Conservation (phyloP, 1,140 invertebrate genomes). For the Hydropsyche tenuis region DNA sequence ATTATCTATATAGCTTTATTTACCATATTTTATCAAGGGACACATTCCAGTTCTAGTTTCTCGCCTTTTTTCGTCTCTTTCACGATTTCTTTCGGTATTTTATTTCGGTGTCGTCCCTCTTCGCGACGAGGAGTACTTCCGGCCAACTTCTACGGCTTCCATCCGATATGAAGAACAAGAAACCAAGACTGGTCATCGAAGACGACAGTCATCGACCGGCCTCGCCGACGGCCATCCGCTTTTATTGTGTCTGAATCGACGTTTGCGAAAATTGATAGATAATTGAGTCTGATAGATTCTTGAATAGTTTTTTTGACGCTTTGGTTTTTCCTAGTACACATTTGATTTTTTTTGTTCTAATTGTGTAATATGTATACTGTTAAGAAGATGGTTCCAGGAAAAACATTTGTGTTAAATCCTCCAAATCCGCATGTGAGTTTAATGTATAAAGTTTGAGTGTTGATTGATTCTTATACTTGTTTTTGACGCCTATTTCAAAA, state of each 20-base stretch:
- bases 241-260: too few relatives aligned
- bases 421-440: conserved; percentile 43
- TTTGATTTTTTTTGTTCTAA: too few relatives aligned
- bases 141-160: conserved; percentile 36
- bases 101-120: conserved; percentile 34
- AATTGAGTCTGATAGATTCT: too few relatives aligned
- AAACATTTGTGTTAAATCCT: conserved; percentile 40
- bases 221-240: not conserved
- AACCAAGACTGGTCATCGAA: not conserved
- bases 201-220: conserved; percentile 1
- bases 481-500: too few relatives aligned
- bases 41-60: too few relatives aligned
- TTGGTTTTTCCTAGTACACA: too few relatives aligned
- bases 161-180: not conserved
- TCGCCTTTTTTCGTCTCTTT: conserved; percentile 17
- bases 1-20: too few relatives aligned
- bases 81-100: conserved; percentile 4
- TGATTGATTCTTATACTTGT: too few relatives aligned
- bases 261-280: too few relatives aligned
- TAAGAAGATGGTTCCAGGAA: conserved; percentile 31
- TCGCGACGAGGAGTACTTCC: conserved; percentile 27
- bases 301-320: too few relatives aligned
- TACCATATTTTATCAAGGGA: too few relatives aligned
- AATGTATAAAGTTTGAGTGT: not conserved
- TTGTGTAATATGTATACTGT: conserved; percentile 44